Conservation (phyloP, 2,888 invertebrate species). For the Rotaria socialis region DNA sequence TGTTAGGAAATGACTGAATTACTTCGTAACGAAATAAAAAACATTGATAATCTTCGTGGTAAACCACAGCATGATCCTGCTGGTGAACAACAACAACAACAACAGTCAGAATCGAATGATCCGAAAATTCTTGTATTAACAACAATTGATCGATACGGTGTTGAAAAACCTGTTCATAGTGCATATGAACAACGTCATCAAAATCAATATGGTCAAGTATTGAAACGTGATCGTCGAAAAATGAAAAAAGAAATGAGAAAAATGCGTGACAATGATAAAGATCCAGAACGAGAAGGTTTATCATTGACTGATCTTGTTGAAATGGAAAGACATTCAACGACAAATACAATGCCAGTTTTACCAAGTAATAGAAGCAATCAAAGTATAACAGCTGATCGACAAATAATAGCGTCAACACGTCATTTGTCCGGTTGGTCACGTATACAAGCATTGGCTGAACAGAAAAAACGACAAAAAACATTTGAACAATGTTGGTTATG, state of each 20-base stretch:
- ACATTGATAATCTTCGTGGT: conserved; percentile 1
- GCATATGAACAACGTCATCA: not conserved
- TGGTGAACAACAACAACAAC: not conserved
- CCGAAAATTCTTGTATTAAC: conserved; percentile 23
- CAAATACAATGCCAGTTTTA: not conserved
- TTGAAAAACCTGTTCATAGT: conserved; percentile 15
- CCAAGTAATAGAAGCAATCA: not conserved
- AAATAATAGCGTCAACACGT: not conserved
- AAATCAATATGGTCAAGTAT: not conserved
- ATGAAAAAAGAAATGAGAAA: conserved; percentile 23
- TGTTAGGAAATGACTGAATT: not conserved
- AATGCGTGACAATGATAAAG: conserved; percentile 30
- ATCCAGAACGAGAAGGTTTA: conserved; percentile 34
- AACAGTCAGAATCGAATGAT: not conserved
- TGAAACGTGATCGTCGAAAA: not conserved
- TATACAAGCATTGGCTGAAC: conserved; percentile 18
- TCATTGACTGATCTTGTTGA: conserved; percentile 30
- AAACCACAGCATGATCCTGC: not conserved
- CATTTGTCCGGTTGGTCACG: conserved; percentile 32
- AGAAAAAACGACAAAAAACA: conserved; percentile 31
- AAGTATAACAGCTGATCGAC: not conserved
- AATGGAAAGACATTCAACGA: not conserved
- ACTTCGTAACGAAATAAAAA: conserved; percentile 29
- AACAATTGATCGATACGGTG: conserved; percentile 33
- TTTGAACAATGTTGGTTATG: conserved; percentile 33